These are phyloP conservation scores for Turritopsis rubra DNA, from an alignment of 30 jellyfish, hydroid and myxozoan species.

Conservation along the genomic window DNA sequence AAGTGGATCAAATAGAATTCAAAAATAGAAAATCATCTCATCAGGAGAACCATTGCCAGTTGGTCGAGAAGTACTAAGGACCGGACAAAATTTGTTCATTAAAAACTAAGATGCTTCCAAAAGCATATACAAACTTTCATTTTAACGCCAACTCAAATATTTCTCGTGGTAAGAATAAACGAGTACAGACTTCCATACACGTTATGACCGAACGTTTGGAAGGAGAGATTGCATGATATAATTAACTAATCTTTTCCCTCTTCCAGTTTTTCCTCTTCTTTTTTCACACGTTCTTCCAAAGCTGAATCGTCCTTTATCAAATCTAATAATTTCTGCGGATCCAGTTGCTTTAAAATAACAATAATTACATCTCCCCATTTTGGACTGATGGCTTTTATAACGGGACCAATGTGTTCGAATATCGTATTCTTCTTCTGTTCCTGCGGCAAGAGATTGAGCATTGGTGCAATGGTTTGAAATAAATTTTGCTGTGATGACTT, in stretches of 20 bases:
- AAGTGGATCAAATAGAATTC: too few species aligned
- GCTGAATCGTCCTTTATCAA: background rate
- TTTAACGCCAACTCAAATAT: too few species aligned
- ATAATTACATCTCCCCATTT: slow-evolving; percentile 34
- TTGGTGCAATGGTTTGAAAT: background rate
- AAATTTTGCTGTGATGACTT: background rate
- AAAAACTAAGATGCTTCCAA: too few species aligned
- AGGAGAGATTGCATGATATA: too few species aligned
- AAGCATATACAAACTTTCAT: too few species aligned
- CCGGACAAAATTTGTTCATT: too few species aligned
- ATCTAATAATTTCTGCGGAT: slow-evolving; percentile 8
- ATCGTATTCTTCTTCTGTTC: slow-evolving; percentile 23
- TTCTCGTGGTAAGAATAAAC: too few species aligned
- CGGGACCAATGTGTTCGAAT: slow-evolving; percentile 18
- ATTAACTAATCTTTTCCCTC: background rate
- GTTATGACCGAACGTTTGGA: too few species aligned
- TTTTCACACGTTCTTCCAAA: slow-evolving; percentile 19
- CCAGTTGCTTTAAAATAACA: slow-evolving; percentile 24
- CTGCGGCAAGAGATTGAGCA: slow-evolving; percentile 26
- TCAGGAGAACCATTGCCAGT: too few species aligned
- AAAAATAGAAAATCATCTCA: too few species aligned
- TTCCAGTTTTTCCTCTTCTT: slow-evolving; percentile 27
- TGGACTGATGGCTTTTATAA: slow-evolving; percentile 28
- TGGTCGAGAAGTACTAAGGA: too few species aligned
- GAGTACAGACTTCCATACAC: too few species aligned